Evolutionary conservation across 2,888 invertebrate species (phyloP), one percentile per base, ranked within the genome.

Genomic region (Melipona bicolor): DNA sequence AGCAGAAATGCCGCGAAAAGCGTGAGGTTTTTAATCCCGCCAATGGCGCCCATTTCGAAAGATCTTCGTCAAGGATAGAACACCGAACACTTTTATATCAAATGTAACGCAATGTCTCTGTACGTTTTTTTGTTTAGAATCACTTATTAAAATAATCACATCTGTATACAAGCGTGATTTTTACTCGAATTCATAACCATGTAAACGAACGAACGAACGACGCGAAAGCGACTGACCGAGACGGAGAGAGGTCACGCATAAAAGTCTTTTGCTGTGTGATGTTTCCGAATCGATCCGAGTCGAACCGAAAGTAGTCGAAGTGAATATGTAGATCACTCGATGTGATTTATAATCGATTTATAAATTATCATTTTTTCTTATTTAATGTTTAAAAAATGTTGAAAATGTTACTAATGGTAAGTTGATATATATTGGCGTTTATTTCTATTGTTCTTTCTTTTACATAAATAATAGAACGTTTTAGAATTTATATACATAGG

Each of bases 1-100:
- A 91, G 69, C 19, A 85, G 73, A 54, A 91, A 27, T 62, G 89
- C 81, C 84, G 88, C 84, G 64, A 90, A 79, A 85, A 91, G 69
- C 76, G 81, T 77, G n/a, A 84, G 73, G 52, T 72, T 73, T 56
- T 68, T 78, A 52, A 74, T 68, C 56, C 32, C 21, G 52, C 24
- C 11, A 9, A 76, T 81, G 64, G 79, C 75, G 81, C 81, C 77
- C 91, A 91, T 91, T 87, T 81, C 76, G 76, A 82, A 82, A 72
- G 52, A 21, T 64, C 13, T 24, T 36, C 19, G 2, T 17, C 24
- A 5, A 19, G 49, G 65, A 15, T 36, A 43, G 27, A 67, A 32
- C 49, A 59, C 17, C 15, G 4, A 68, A 21, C 11, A 32, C 59
- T 59, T 50, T 32, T 50, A 52, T 19, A 4, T 43, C 13, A 3